Percentiles rank a stretch among this genome's conserved stretches.
Evolutionary conservation across 2,797 vertebrate species (phyloP).

Genomic region (Echiichthys vipera): DNA sequence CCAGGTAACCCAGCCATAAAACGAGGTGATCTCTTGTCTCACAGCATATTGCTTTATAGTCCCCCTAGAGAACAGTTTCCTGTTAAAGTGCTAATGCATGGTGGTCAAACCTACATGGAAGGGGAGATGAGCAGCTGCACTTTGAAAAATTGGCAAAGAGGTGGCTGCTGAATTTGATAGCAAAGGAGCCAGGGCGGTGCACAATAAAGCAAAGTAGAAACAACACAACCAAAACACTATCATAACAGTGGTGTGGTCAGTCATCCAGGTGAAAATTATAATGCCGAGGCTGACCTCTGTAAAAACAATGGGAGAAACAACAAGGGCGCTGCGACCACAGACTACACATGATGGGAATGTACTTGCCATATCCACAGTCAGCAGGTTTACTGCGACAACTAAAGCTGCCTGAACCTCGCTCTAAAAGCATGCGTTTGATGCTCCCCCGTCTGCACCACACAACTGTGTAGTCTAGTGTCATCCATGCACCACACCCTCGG

Average conservation of each 20-base stretch:
- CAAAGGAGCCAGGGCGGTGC: conserved; percentile 36
- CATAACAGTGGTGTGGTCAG: conserved; percentile 74
- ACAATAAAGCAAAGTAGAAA: conserved; percentile 60
- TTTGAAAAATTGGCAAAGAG: conserved; percentile 59
- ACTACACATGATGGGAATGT: conserved; percentile 73
- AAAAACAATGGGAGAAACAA: conserved; percentile 71
- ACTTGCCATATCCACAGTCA: conserved; percentile 74
- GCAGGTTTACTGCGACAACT: conserved; percentile 72
- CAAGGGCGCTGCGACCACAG: conserved; percentile 57
- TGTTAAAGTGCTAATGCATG: conserved; percentile 75
- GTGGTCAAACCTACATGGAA: conserved; percentile 54
- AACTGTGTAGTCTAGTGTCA: conserved; percentile 54
- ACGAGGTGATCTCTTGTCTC: conserved; percentile 28
- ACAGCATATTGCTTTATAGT: conserved; percentile 48
- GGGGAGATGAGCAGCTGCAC: conserved; percentile 55
- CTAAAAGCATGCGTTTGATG: conserved; percentile 68
- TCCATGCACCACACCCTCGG: conserved; percentile 46
- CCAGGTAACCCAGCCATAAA: conserved; percentile 44
- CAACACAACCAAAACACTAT: conserved; percentile 65
- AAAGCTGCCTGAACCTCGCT: conserved; percentile 67
- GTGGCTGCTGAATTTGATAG: conserved; percentile 57
- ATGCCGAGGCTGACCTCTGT: conserved; percentile 62
- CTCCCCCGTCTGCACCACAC: conserved; percentile 57
- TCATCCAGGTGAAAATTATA: conserved; percentile 79
- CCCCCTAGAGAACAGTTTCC: conserved; percentile 68